These are phyloP conservation scores for Xyliphius kryptos DNA, from an alignment of 2,113 vertebrate species.

Conservation along the genomic window DNA sequence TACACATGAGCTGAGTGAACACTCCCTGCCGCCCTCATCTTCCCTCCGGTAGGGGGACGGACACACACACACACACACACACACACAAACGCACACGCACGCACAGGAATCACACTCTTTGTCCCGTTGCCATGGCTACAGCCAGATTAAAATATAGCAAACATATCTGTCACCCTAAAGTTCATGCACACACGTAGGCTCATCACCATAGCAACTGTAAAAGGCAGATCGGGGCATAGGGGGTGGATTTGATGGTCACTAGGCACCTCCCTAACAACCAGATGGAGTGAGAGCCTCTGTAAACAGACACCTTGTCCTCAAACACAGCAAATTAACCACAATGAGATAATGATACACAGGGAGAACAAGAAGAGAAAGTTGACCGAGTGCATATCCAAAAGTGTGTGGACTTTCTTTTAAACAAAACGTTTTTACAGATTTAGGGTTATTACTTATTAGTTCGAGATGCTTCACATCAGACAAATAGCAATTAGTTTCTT, in stretches of 20 bases:
- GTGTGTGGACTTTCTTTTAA: too few relatives aligned
- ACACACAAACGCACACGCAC: slow-evolving; percentile 10
- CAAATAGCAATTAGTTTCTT: too few relatives aligned
- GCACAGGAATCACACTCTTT: slow-evolving; percentile 11
- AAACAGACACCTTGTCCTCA: neutral
- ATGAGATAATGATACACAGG: neutral
- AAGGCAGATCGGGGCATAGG: neutral
- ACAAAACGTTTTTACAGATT: too few relatives aligned
- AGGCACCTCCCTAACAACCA: slow-evolving; percentile 36
- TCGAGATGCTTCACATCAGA: too few relatives aligned
- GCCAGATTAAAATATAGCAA: slow-evolving; percentile 19
- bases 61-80: slow-evolving; percentile 1
- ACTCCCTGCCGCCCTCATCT: neutral
- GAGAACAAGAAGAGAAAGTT: neutral
- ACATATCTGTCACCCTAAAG: slow-evolving; percentile 9
- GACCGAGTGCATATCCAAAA: too few relatives aligned
- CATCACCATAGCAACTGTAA: slow-evolving; percentile 37
- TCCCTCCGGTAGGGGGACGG: neutral
- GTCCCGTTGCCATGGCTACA: slow-evolving; percentile 40
- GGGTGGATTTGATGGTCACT: slow-evolving; percentile 20
- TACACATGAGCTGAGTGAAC: slow-evolving; percentile 16
- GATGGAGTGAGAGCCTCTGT: slow-evolving; percentile 22
- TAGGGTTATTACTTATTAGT: too few relatives aligned
- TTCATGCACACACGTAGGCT: slow-evolving; percentile 19
- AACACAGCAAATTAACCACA: neutral